Evolutionary conservation across 2,113 vertebrate genomes (phyloP), one percentile per base, ranked within the genome.

Genomic region (Eretmochelys imbricata): DNA sequence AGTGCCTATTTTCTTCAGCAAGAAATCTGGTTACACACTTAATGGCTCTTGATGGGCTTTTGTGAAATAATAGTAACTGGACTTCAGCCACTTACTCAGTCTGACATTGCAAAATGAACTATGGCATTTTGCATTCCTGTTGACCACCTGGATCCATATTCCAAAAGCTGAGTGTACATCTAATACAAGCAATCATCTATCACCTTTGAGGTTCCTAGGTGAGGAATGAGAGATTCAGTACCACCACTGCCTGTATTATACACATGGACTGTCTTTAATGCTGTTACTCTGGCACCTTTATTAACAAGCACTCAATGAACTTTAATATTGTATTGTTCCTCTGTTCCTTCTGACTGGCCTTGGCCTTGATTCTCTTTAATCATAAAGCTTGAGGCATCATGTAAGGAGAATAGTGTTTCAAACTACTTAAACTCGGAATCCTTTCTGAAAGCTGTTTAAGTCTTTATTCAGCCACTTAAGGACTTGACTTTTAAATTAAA

Each of bases 361-460:
- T 92, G 65, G 16, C 78, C 91, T 95, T 78, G 46, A 89, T 85
- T 94, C 82, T 78, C 92, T 96, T 96, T 96, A 85, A 95, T 96
- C 93, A 82, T 92, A 35, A 84, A 92, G 83, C 93, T 95, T 95
- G 90, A 89, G 89, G 76, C 86, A 80, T 65, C 78, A 4, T 88
- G 42, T 48, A 85, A 82, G 27, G 92, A 95, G 85, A 92, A 87
- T 6, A 19, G 20, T 46, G 89, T 96, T 91, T 84, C 54, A 91
- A 96, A 89, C 89, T 93, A 88, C 85, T 62, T 84, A 94, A 82
- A 87, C 85, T 72, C 31, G 11, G 79, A 87, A 46, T 89, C 72
- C 27, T 89, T 93, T 94, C 53, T 65, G 46, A 80, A 83, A 31
- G 82, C 59, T 89, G 86, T 95, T 81, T 42, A 89, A 35, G 94